A percentile compares a stretch with the other conserved stretches of the same genome.
phyloP scores from a whole-genome alignment of 2,113 vertebrate species.

The Dermatemys mawii region DNA sequence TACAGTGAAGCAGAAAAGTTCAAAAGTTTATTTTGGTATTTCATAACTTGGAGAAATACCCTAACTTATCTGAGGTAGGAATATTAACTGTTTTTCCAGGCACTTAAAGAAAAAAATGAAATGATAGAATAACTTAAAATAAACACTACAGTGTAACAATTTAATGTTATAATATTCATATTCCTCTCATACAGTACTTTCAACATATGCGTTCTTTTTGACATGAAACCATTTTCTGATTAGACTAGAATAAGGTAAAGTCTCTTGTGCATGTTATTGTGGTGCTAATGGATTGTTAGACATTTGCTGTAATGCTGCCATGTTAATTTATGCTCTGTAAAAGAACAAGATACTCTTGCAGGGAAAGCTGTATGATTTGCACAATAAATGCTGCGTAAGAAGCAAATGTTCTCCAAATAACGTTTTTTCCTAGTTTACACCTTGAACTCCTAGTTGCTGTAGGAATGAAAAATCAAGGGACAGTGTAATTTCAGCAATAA shows the following conservation, averaged over 20 bases:
- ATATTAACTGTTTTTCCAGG: background rate
- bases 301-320: background rate
- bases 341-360: conserved; percentile 30
- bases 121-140: background rate
- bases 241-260: background rate
- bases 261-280: background rate
- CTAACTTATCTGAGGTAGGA: background rate
- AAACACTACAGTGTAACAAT: background rate
- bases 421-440: conserved; percentile 44
- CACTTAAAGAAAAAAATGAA: background rate
- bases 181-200: background rate
- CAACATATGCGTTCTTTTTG: background rate
- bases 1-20: background rate
- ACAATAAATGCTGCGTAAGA: conserved; percentile 37
- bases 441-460: background rate
- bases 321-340: conserved; percentile 62
- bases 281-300: conserved; percentile 27
- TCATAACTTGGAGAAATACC: background rate
- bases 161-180: conserved; percentile 7
- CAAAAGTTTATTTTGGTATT: background rate
- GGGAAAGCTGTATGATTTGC: conserved; percentile 6
- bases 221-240: conserved; percentile 16
- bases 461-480: conserved; percentile 16
- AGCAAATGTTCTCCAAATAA: conserved; percentile 30
- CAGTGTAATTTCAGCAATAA: background rate